Evolutionary conservation across 2,113 vertebrate genomes (phyloP).

Genomic region (Heterochromis multidens): DNA sequence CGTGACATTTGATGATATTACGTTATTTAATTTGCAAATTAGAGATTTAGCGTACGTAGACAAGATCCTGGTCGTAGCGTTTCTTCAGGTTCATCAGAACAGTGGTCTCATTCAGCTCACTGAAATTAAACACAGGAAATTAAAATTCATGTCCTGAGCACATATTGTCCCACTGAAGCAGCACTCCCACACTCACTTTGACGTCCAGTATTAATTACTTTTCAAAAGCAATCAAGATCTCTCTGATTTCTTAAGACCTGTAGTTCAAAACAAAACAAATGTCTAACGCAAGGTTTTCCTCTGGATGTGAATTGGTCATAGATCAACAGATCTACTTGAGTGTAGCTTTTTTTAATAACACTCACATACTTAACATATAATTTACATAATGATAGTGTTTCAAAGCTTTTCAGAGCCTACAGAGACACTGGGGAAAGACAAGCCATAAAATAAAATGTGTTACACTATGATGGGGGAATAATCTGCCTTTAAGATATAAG

Average conservation of each 20-base stretch:
- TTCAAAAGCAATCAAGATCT: conserved; percentile 4
- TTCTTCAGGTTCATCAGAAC: conserved; percentile 90
- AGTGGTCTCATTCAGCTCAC: conserved; percentile 88
- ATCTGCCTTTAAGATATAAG: not conserved
- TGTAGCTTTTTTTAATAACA: not conserved
- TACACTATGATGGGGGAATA: not conserved
- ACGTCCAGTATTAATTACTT: conserved; percentile 6
- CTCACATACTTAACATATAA: not conserved
- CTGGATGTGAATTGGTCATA: not conserved
- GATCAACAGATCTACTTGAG: not conserved
- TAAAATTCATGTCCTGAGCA: conserved; percentile 13
- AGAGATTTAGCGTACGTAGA: conserved; percentile 81
- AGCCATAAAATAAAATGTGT: not conserved
- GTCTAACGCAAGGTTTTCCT: not conserved
- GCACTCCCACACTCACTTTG: not conserved
- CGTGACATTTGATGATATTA: not conserved
- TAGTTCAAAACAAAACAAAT: not conserved
- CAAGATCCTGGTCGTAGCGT: conserved; percentile 85
- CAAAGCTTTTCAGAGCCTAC: not conserved
- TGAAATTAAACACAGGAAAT: conserved; percentile 61
- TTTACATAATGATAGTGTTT: not conserved
- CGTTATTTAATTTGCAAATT: conserved; percentile 15
- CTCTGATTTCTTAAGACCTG: not conserved
- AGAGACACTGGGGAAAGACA: not conserved
- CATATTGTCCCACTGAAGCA: conserved; percentile 1